These are phyloP conservation scores for Boleophthalmus pectinirostris DNA, from an alignment of 2,113 vertebrate species.

Conservation along the genomic window DNA sequence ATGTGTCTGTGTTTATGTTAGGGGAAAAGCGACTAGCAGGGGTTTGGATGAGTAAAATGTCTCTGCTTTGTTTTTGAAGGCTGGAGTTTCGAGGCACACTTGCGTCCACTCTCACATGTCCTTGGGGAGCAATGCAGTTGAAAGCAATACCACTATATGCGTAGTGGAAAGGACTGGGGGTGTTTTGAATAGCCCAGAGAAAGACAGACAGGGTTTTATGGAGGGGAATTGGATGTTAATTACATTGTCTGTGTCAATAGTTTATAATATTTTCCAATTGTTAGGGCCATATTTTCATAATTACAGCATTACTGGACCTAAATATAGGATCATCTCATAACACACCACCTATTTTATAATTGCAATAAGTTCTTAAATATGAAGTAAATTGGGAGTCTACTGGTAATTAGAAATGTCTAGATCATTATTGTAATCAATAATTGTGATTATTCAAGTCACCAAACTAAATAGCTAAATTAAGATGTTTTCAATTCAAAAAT, in stretches of 20 bases:
- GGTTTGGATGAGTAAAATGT: conserved; percentile 54
- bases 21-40: conserved; percentile 39
- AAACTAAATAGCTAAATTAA: too few relatives aligned
- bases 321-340: too few relatives aligned
- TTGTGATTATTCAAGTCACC: too few relatives aligned
- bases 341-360: too few relatives aligned
- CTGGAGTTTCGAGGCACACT: conserved; percentile 66
- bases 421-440: too few relatives aligned
- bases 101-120: conserved; percentile 54
- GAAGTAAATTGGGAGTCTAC: too few relatives aligned
- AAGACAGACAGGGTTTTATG: conserved; percentile 48
- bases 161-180: conserved; percentile 31
- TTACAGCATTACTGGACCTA: not conserved
- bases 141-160: conserved; percentile 65
- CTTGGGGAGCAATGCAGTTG: conserved; percentile 63
- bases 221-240: conserved; percentile 36
- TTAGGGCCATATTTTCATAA: conserved; percentile 23
- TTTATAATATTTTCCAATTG: conserved; percentile 36
- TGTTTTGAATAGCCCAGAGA: conserved; percentile 61
- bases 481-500: too few relatives aligned
- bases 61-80: conserved; percentile 68
- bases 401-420: too few relatives aligned
- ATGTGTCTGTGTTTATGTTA: conserved; percentile 12
- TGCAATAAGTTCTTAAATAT: too few relatives aligned
- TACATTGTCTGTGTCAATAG: conserved; percentile 43